Evolutionary conservation across 1,140 invertebrate species (phyloP).

Genomic region (Phenacoccus solenopsis): DNA sequence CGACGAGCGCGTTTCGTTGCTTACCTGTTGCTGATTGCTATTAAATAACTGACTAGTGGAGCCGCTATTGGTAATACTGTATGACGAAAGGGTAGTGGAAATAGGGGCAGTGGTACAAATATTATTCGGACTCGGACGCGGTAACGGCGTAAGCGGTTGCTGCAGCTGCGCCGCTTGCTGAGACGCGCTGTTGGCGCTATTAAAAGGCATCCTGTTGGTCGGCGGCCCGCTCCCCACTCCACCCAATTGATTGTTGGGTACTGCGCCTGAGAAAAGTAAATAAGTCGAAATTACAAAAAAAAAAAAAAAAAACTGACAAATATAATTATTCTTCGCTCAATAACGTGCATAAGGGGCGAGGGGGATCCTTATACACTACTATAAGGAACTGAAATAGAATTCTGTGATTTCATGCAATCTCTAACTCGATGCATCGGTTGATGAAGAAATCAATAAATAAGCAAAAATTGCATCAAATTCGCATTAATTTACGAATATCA

Average conservation of each 20-base stretch:
- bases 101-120: conserved; percentile 9
- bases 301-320: too few species aligned
- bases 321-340: too few species aligned
- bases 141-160: conserved; percentile 25
- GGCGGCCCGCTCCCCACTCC: background rate
- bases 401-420: too few species aligned
- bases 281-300: too few species aligned
- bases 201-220: background rate
- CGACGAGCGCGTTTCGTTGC: background rate
- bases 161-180: background rate
- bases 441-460: too few species aligned
- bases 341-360: too few species aligned
- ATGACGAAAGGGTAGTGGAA: background rate
- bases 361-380: too few species aligned
- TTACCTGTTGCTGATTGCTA: conserved; percentile 6
- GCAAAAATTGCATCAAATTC: too few species aligned
- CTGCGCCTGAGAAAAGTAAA: background rate
- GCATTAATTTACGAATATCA: too few species aligned
- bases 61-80: conserved; percentile 10
- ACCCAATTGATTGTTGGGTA: background rate
- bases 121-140: conserved; percentile 51
- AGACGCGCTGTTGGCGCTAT: background rate
- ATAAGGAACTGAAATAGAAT: too few species aligned
- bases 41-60: background rate
- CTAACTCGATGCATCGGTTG: too few species aligned